Evolutionary conservation across 2,888 invertebrate genomes (phyloP), one percentile per base, ranked within the genome.

Genomic region (Spisula solida): DNA sequence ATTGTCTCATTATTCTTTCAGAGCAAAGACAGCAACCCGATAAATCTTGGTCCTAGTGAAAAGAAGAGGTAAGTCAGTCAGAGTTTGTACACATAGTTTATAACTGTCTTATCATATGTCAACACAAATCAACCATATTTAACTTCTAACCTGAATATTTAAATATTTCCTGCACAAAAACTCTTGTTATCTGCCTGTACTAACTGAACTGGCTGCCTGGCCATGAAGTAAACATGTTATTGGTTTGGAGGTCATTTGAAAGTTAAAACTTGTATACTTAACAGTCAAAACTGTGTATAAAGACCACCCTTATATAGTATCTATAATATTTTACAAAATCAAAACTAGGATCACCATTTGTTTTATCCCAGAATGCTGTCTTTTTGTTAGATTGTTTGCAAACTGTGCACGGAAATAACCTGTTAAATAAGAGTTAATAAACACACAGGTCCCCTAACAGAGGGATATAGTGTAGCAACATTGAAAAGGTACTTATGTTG

Each of bases 1-100:
- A 5, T 41, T 75, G 31, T 34, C 60, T 66, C 60, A 66, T 66
- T 66, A 66, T 79, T 60, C 83, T 94, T 95, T 82, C 95, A 96
- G 96, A 95, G 94, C 93, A 94, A 94, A 91, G 96, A 96, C 90
- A 95, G 95, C 47, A 96, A 96, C 88, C 96, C 95, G 47, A 95
- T 97, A 20, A 97, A 97, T 94, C 94, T 97, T 85, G 97, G 97
- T 81, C 97, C 97, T n/a, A 95, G 94, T 93, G 95, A 95, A 89
- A 95, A 95, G 89, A 91, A 94, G 83, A 94, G 94, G 95, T 95
- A 92, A 92, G 93, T 80, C 31, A 29, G 34, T 70, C 47, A 51
- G 6, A 10, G 18, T 75, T 31, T 75, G 75, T 75, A 34, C 75
- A 6, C 25, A 34, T 75, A 34, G 1, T 34, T 31, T 75, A 25